phyloP scores from a whole-genome alignment of 2,888 invertebrate genomes.

The Sinodicranocentrus sp. region DNA sequence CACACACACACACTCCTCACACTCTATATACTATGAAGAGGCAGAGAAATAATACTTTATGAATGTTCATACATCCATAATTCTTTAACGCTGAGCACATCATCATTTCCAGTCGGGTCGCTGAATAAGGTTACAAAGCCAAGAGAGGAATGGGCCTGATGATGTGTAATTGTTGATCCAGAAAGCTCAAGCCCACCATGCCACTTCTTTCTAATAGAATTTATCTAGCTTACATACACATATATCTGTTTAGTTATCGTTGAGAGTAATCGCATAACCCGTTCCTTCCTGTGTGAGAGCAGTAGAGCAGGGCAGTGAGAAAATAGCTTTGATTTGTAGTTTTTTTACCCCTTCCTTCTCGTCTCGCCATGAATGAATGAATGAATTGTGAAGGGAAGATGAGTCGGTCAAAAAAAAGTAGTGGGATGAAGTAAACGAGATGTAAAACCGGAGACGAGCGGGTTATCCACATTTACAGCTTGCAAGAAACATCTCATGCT shows the following conservation, averaged over 20 bases:
- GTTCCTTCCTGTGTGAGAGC: constrained; percentile 54
- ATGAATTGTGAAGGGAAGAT: constrained; percentile 31
- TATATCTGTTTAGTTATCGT: constrained; percentile 43
- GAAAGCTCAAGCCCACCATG: constrained; percentile 47
- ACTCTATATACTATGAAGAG: too few species aligned
- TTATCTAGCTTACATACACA: neutral
- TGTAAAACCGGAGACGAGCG: constrained; percentile 39
- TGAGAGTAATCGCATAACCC: constrained; percentile 60
- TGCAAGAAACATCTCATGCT: constrained; percentile 28
- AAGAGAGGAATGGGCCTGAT: constrained; percentile 45
- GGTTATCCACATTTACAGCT: constrained; percentile 28
- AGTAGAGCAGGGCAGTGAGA: constrained; percentile 14
- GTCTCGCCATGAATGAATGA: constrained; percentile 37
- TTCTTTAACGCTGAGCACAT: neutral
- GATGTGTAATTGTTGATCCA: constrained; percentile 67
- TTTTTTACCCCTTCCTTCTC: neutral
- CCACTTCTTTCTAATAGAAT: constrained; percentile 7
- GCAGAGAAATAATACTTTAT: constrained; percentile 40
- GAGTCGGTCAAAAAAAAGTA: constrained; percentile 43
- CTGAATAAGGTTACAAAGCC: constrained; percentile 58
- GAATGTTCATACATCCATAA: constrained; percentile 25
- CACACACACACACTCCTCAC: constrained; percentile 28
- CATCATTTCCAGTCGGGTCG: constrained; percentile 32
- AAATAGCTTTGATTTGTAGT: constrained; percentile 12
- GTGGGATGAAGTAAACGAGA: constrained; percentile 48